Percentiles rank a stretch among this genome's conserved stretches.
phyloP scores from a whole-genome alignment of 2,113 vertebrate species.

The Trematomus loennbergii region DNA sequence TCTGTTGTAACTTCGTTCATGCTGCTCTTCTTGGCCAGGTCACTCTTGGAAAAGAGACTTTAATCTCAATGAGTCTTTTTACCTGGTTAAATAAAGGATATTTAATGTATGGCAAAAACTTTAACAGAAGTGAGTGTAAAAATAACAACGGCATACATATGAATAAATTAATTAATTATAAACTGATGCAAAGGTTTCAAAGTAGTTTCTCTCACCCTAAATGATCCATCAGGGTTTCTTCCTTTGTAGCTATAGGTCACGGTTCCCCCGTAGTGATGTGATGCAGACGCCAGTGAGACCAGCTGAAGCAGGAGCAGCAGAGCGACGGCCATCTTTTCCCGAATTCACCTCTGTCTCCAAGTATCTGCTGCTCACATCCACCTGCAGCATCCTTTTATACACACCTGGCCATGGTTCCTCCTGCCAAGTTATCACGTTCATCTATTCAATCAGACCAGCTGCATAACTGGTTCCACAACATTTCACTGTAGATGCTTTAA shows the following conservation, averaged over 20 bases:
- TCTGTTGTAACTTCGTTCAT: no score
- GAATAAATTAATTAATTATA: no score
- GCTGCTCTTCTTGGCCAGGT: no score
- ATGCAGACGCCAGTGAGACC: slow-evolving; percentile 50
- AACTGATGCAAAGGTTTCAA: neutral
- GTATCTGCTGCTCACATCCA: slow-evolving; percentile 1
- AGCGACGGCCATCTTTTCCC: slow-evolving; percentile 49
- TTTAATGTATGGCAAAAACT: neutral
- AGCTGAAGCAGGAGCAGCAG: slow-evolving; percentile 48
- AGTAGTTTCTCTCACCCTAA: slow-evolving; percentile 21
- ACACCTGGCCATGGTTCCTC: no score
- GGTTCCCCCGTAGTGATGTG: slow-evolving; percentile 39
- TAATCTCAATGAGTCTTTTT: no score
- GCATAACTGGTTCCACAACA: slow-evolving; percentile 45
- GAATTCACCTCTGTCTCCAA: neutral
- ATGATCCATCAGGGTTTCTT: slow-evolving; percentile 50
- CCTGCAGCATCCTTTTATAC: slow-evolving; percentile 56
- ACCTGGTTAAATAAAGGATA: no score
- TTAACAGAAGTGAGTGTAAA: neutral
- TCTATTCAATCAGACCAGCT: neutral
- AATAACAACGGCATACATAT: no score
- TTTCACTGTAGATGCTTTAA: no score
- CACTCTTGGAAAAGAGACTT: no score
- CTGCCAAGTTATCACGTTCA: rapidly evolving
- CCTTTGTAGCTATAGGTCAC: slow-evolving; percentile 36